Conservation (phyloP, 2,797 vertebrate genomes). For the Squalus acanthias region DNA sequence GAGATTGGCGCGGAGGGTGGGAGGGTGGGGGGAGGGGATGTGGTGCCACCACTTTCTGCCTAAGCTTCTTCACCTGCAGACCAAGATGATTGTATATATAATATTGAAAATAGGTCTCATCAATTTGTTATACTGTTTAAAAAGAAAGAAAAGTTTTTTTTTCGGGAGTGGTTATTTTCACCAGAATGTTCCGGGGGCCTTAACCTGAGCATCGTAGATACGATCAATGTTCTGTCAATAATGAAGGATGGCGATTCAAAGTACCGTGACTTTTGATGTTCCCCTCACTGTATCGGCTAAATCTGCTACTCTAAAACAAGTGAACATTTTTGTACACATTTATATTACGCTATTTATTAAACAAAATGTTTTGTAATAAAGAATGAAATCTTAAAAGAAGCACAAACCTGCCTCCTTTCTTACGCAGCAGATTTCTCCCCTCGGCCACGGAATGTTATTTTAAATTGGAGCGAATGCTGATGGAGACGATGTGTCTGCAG, state of each 20-base stretch:
- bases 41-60: neutral
- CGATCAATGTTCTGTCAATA: neutral
- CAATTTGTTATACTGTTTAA: slow-evolving; percentile 22
- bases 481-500: neutral
- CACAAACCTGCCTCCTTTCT: neutral
- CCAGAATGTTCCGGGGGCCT: slow-evolving; percentile 29
- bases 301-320: slow-evolving; percentile 33
- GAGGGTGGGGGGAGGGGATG: too few species aligned
- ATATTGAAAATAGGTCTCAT: slow-evolving; percentile 9
- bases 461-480: neutral
- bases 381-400: slow-evolving; percentile 36
- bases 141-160: neutral
- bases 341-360: slow-evolving; percentile 41
- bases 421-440: neutral
- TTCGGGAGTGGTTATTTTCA: slow-evolving; percentile 31
- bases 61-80: neutral
- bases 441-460: neutral
- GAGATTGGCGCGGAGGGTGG: neutral
- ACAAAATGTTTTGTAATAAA: slow-evolving; percentile 41
- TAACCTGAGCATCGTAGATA: slow-evolving; percentile 5
- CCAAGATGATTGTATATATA: slow-evolving; percentile 39
- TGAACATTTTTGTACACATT: slow-evolving; percentile 41
- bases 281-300: neutral
- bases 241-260: slow-evolving; percentile 15
- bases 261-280: neutral